phyloP scores from a whole-genome alignment of 1,140 invertebrate species.

The Bombus cullumanus region DNA sequence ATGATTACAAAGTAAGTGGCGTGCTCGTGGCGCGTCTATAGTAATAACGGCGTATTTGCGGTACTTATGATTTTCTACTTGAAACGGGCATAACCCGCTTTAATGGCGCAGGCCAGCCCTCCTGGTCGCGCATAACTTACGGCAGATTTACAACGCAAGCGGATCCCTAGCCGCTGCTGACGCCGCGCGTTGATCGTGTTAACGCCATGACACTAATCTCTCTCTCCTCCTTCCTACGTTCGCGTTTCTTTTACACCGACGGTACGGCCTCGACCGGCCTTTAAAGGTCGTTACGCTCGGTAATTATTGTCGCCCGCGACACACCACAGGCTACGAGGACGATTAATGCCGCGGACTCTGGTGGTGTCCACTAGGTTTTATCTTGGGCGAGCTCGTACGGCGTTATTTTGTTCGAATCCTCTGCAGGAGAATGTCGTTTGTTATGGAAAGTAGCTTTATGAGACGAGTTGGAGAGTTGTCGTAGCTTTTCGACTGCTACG shows the following conservation, averaged over 20 bases:
- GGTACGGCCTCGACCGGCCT: conserved; percentile 41
- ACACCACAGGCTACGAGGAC: not conserved
- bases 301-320: conserved; percentile 43
- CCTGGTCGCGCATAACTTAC: conserved; percentile 69
- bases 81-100: conserved; percentile 76
- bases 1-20: conserved; percentile 78
- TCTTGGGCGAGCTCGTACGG: not conserved
- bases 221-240: conserved; percentile 19
- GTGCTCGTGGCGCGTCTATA: conserved; percentile 71
- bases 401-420: not conserved
- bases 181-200: conserved; percentile 63
- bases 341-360: not conserved
- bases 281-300: conserved; percentile 59
- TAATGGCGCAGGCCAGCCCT: conserved; percentile 69
- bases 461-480: not conserved
- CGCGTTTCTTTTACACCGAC: conserved; percentile 26
- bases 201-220: conserved; percentile 63
- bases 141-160: conserved; percentile 67
- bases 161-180: conserved; percentile 32
- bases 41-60: conserved; percentile 76
- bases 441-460: not conserved
- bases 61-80: conserved; percentile 78
- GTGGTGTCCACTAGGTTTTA: not conserved
- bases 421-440: not conserved
- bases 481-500: not conserved